phyloP scores from a whole-genome alignment of 2,888 invertebrate species.

The Drosophila setosimentum region DNA sequence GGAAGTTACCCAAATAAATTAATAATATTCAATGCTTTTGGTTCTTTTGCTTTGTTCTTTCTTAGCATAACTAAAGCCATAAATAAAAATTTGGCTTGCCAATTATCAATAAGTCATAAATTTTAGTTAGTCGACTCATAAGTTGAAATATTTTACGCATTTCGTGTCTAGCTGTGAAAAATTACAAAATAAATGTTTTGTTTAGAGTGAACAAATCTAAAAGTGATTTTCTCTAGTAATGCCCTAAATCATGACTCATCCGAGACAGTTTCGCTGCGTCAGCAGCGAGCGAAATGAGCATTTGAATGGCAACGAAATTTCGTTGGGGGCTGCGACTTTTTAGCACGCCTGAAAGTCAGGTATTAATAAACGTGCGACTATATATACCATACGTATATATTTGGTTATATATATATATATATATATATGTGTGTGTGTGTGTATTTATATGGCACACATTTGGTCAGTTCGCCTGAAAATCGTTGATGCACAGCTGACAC shows the following conservation, averaged over 20 bases:
- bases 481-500: conserved; percentile 72
- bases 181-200: conserved; percentile 7
- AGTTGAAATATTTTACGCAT: neutral
- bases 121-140: neutral
- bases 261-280: conserved; percentile 11
- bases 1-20: neutral
- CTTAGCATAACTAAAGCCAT: neutral
- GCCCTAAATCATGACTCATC: conserved; percentile 52
- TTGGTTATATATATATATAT: conserved; percentile 1
- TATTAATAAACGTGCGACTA: conserved; percentile 68
- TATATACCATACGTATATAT: neutral
- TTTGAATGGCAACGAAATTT: conserved; percentile 61
- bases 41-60: no score
- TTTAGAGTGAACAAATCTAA: conserved; percentile 20
- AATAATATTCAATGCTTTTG: neutral
- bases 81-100: no score
- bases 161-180: neutral
- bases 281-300: conserved; percentile 37
- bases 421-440: neutral
- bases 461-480: conserved; percentile 55
- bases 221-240: conserved; percentile 29
- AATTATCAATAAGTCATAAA: neutral
- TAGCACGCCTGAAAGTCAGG: conserved; percentile 56
- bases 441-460: conserved; percentile 49
- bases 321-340: conserved; percentile 48